Evolutionary conservation across 2,797 vertebrate species (phyloP), one percentile per base, ranked within the genome.

Genomic region (Mormyrus hasselquistii): DNA sequence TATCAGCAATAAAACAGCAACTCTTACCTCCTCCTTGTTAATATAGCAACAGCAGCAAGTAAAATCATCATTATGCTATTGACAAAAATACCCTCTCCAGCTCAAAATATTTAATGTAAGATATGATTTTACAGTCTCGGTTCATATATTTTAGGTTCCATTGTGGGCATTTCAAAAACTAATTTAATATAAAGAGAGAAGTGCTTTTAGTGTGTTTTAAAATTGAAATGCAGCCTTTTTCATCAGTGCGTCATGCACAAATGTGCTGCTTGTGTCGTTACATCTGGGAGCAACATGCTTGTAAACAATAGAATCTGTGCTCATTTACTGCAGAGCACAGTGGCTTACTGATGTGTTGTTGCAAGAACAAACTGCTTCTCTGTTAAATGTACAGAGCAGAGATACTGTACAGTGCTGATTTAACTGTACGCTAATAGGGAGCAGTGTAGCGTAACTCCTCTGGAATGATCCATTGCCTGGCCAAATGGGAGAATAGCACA

Each of bases 271-370:
- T 93, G 86, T 92, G 89, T 84, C 84, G 88, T 91, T 93, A 93
- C 95, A 95, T 95, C 93, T 95, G 94, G 93, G 92, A 93, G 89
- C 94, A 92, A 93, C 92, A 94, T 95, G 94, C 93, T 95, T 94
- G 93, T 94, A 95, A 95, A 96, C 88, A 89, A 59, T 88, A 89
- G 89, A 92, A 90, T 94, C 92, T 86, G 91, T 92, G 89, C 25
- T 89, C 91, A 90, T 92, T 93, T 92, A 93, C 92, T 92, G 89
- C 93, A 92, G 93, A 90, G 92, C 91, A 55, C 83, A 89, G 90
- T 91, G 89, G 88, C 62, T 88, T 86, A 55, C 44, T 91, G 57
- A 87, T 85, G 89, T 87, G 92, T 92, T 90, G 89, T 90, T 89
- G 88, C 93, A 92, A 91, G 93, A 93, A 89, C 91, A 65, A 92